Evolutionary conservation across 2,888 invertebrate species (phyloP), one percentile per base, ranked within the genome.

Genomic region (Tiphia femorata): DNA sequence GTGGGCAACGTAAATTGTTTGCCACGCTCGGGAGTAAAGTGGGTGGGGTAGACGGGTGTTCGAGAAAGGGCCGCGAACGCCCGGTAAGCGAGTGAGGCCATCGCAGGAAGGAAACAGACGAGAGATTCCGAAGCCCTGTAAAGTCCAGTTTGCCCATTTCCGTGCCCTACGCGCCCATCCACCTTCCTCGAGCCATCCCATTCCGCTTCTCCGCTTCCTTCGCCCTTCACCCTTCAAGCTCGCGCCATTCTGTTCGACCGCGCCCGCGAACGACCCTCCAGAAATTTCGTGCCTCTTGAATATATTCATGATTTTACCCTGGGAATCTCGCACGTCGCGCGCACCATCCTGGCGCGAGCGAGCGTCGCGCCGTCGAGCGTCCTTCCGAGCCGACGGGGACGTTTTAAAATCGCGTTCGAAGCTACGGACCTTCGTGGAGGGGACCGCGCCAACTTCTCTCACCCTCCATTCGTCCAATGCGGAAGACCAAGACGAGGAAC

Each of bases 241-340:
- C 42, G 35, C 54, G 48, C 54, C 25, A 14, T 38, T 35, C 33
- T 47, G 38, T 41, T 8, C 30, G 40, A n/a, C 17, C 16, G 49
- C 17, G 38, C 30, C 46, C 48, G 47, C 42, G 49, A 55, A 62
- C 49, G 29, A 37, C 58, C 51, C 50, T 42, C 46, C 42, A 51
- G 58, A 61, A 73, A 71, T 71, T 68, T 73, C 58, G 60, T 62
- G 56, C 55, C 61, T 75, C 64, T 62, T 75, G 74, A 73, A 75
- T 75, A 73, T 75, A 74, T 74, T 74, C 75, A 74, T 74, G 73
- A 73, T 68, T 64, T 64, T 62, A 57, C 54, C 12, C 48, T 53
- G 23, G 49, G 51, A 70, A 66, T 69, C 70, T 65, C 57, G 33
- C n/a, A 48, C 35, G 35, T 49, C 52, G 21, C 49, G 21, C 51